Base-by-base conservation (phyloP, 1,140 invertebrate species). In the Orussus abietinus region DNA sequence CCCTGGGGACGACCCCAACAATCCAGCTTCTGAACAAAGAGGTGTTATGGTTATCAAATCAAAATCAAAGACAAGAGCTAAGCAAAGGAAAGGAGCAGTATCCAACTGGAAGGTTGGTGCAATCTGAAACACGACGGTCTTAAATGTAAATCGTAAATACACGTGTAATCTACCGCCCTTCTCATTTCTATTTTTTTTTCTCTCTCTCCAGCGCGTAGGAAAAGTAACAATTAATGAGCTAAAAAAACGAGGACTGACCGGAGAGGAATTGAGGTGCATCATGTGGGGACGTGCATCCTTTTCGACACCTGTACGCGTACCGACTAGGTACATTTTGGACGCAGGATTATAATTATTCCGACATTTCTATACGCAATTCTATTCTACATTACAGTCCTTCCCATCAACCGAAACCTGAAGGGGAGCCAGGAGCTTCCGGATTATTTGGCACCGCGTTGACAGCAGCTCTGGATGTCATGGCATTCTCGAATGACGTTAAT, bases 11-110 rank as follows among this genome's bases (percentile, higher is more conserved):
- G 83, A 87, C 59, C 84, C 86, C 3, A 74, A 72, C 53, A 70
- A 74, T 53, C 71, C 71, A 3, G 79, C 80, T 1, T 87, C 83
- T 11, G 88, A 91, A 67, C 83, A 89, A 44, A 77, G 95, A 14
- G 96, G 92, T 7, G 88, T 99, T 4, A 93, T 98, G 86, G 91
- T 98, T 31, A 98, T 99, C 66, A 98, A 98, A 76, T 89, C 87
- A 45, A 96, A 96, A 65, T 90, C 84, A 49, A 98, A 97, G 73
- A 98, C 95, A 0, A 81, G 90, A 53, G 96, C 96, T 1, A 91
- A 90, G 66, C 94, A 98, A 73, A 76, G 94, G 42, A 98, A 98
- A 68, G 92, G 91, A n/a, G 95, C 96, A 12, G 82, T 98, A 0
- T 75, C 82, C 31, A 97, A 98, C 72, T 99, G 96, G 96, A 98